Evolutionary conservation across 2,113 vertebrate species (phyloP), one percentile per base, ranked within the genome.

Genomic region (Xiphophorus couchianus): DNA sequence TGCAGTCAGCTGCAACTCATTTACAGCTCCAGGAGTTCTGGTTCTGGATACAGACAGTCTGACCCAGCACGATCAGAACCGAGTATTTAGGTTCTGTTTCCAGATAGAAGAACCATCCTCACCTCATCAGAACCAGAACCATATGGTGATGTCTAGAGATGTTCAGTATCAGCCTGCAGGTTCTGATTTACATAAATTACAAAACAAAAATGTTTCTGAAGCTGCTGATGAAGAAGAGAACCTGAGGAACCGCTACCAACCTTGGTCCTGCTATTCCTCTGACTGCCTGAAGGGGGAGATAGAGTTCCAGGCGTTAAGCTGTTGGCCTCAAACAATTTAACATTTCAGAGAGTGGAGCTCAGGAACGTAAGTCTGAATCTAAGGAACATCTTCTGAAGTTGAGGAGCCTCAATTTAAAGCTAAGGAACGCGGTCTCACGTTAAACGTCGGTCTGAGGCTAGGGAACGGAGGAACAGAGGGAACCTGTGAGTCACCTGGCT

Each of bases 1-100:
- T 58, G 60, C 33, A 1, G 19, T 86, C 86, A 88, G 87, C 84
- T 27, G 12, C 74, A 67, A 82, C 39, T 31, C 77, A 89, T 90
- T 76, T 65, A 63, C 76, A 54, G 54, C 54, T 58, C 51, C 51
- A 58, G 51, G 51, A 44, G 44, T 48, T 48, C 44, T 48, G 44
- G 5, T 48, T 19, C 5, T 48, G 44, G 17, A 48, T 15, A 1
- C 17, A 58, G 51, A 58, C 22, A 13, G 14, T 58, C 51, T n/a
- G 51, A 25, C 51, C 51, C 51, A n/a, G 8, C 22, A 58, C 8
- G 51, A 25, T 58, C 44, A 48, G 51, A 58, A 25, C 51, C 8
- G 0, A 25, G 22, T n/a, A 48, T 19, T 48, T 48, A 48, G 51
- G 51, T 58, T 58, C 51, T n/a, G 25, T 58, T 58, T 58, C 22